Evolutionary conservation across 2,113 vertebrate species (phyloP).

Genomic region (Todiramphus saurophagus): DNA sequence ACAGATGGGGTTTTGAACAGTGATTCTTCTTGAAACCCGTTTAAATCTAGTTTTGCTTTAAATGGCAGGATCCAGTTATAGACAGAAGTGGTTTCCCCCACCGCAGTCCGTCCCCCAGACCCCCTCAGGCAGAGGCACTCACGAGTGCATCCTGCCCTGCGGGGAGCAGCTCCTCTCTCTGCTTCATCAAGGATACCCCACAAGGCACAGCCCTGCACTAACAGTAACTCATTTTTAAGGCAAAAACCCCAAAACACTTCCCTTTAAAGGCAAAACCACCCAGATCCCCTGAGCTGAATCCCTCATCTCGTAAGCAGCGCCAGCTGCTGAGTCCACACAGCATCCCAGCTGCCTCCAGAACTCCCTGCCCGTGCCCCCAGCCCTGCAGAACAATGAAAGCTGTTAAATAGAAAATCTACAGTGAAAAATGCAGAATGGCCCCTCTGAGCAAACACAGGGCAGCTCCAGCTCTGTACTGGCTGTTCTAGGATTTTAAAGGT

Average conservation of each 20-base stretch:
- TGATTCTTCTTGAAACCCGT: not conserved
- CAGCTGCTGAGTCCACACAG: not conserved
- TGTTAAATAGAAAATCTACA: too few relatives aligned
- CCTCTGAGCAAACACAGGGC: not conserved
- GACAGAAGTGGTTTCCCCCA: too few relatives aligned
- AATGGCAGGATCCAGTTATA: too few relatives aligned
- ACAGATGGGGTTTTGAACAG: not conserved
- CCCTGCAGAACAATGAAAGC: not conserved
- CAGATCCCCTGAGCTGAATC: too few relatives aligned
- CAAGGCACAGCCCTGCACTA: not conserved
- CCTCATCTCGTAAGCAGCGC: fast-evolving
- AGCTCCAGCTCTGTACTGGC: fast-evolving
- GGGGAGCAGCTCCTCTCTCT: not conserved
- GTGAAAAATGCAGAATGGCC: not conserved
- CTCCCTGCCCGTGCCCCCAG: not conserved
- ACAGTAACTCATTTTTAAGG: not conserved
- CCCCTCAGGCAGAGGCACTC: too few relatives aligned
- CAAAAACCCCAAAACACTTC: not conserved
- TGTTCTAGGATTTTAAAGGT: not conserved
- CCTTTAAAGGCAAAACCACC: not conserved
- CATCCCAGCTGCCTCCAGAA: fast-evolving
- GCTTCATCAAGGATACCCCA: not conserved
- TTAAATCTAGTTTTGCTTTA: not conserved
- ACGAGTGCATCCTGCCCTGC: not conserved
- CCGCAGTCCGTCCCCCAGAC: too few relatives aligned